Evolutionary conservation across 2,113 vertebrate species (phyloP), one percentile per base, ranked within the genome.

Genomic region (Henicopernis longicauda): DNA sequence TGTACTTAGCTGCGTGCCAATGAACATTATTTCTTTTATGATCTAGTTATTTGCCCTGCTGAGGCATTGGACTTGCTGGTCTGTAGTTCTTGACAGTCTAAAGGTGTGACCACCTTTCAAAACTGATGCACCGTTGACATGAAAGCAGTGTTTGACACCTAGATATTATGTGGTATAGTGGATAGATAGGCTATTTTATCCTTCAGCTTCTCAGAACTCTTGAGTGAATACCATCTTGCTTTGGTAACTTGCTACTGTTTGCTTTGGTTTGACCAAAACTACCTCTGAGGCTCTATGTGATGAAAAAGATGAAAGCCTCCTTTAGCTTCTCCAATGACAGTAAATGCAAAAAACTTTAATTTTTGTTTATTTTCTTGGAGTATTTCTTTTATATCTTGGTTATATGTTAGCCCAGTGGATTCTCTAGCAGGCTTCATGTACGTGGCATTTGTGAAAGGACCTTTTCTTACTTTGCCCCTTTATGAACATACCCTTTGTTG

Each of bases 1-100:
- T 70, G 16, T 38, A 21, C 22, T 65, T 77, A 2, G 13, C 20
- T 47, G 5, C 0, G 0, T 73, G 49, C 34, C 34, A 0, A 0
- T 21, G 7, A 45, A 26, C 6, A 1, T 14, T 40, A 4, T 44
- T 90, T 72, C 62, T 52, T 85, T 0, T 16, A 0, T 74, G 34
- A 54, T 70, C 45, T 45, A 6, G 23, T 44, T 58, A 6, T 16
- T 77, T 72, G 17, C n/a, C 27, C 8, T 72, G 5, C 27, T 90
- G 67, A 63, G n/a, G 59, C 16, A 1, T 26, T 11, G 70, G 54
- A 61, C 54, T 65, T 69, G 38, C 47, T 85, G 38, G 9, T 57
- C 45, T 13, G 11, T 40, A 29, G 13, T 34, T 86, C 50, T 40
- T 45, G 58, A 11, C 23, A 44, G 61, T 16, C n/a, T 82, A 13